Evolutionary conservation across 2,888 invertebrate species (phyloP).

Genomic region (Sturmia bella): DNA sequence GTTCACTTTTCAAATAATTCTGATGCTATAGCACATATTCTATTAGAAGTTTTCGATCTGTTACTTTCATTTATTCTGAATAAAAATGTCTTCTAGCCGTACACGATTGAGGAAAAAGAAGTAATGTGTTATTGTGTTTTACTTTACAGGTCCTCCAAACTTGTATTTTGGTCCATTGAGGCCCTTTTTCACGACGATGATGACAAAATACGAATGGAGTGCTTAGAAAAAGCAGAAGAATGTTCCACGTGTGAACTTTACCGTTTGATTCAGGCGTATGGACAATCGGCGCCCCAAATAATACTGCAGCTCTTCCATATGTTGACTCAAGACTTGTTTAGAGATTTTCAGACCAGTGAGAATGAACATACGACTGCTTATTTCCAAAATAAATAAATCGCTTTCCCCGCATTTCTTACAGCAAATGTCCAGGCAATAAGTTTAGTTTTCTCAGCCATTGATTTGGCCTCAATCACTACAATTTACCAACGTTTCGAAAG

Average conservation of each 20-base stretch:
- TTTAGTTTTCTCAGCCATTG: slow-evolving; percentile 86
- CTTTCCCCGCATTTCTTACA: slow-evolving; percentile 79
- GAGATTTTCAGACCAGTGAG: slow-evolving; percentile 86
- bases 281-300: slow-evolving; percentile 89
- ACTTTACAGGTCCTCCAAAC: slow-evolving; percentile 84
- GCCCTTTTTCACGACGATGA: slow-evolving; percentile 84
- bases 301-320: slow-evolving; percentile 86
- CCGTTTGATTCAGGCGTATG: slow-evolving; percentile 89
- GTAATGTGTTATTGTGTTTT: not conserved
- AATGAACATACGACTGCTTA: slow-evolving; percentile 17
- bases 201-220: slow-evolving; percentile 84
- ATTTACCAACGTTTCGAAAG: slow-evolving; percentile 90
- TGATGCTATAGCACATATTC: no score
- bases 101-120: no score
- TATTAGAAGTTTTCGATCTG: no score
- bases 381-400: not conserved
- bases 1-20: no score
- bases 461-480: slow-evolving; percentile 87
- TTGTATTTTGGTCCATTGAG: slow-evolving; percentile 90
- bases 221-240: slow-evolving; percentile 84
- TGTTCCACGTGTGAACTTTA: slow-evolving; percentile 89
- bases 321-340: slow-evolving; percentile 83
- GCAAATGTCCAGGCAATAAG: slow-evolving; percentile 87
- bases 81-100: no score
- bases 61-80: no score